Base-by-base conservation (phyloP, 2,113 vertebrate species). In the Brevimyrus niger region DNA sequence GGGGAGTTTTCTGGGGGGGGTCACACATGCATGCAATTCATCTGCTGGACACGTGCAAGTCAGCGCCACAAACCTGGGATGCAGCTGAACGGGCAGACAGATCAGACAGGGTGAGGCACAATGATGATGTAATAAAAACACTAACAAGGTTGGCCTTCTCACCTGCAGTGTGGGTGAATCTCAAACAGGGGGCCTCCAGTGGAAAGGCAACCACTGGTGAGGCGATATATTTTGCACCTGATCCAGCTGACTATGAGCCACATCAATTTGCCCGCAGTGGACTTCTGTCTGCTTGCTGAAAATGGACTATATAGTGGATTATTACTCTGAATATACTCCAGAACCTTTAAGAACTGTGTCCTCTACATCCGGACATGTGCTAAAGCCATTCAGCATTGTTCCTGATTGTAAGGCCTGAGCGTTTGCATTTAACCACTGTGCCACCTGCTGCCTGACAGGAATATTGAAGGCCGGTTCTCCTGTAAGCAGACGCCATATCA, bases 31-130 rank as follows among this genome's bases (percentile, higher is more conserved):
- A 84, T 17, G 65, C 46, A 17, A 65, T 80, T 90, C 38, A 42
- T 47, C 31, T 90, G 73, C 76, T 48, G 21, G 9, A 17, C 50
- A 69, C 46, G 46, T 87, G 46, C 21, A 17, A 58, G 87, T 87
- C 91, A 92, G 91, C 90, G 85, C 69, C 88, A 38, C 15, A 91
- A 90, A 58, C 89, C 61, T 89, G 88, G 90, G 88, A 90, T 93
- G 94, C 94, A 96, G 91, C 92, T 91, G 92, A 94, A 92, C 93
- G 91, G 95, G 95, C 95, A 95, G 93, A 91, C 93, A 94, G 94
- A 96, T 94, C 94, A 94, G 94, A 95, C 94, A 92, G 93, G 95
- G 95, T 90, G 94, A 95, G 94, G 90, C 93, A 93, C 94, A 94
- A 95, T 95, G 95, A 96, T 92, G 89, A 94, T 92, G 92, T 94